Base-by-base conservation (phyloP, 2,113 vertebrate genomes). In the Genyomyrus donnyi region DNA sequence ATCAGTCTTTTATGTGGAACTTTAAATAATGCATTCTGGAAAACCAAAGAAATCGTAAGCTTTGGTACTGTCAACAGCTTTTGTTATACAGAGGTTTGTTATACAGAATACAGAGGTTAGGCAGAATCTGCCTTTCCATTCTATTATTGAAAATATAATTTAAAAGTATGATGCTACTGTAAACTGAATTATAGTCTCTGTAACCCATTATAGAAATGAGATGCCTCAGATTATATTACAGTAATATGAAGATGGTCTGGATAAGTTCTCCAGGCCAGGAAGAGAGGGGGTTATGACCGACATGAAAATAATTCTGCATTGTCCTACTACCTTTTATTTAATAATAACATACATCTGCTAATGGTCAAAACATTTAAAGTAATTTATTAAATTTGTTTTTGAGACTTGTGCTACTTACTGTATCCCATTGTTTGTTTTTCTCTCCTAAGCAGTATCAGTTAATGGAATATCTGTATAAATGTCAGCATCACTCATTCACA, bases 171-270 rank as follows among this genome's bases (percentile, higher is more conserved):
- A 70, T 70, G 62, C n/a, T 70, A 70, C n/a, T 70, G n/a, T 70
- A 70, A 70, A 70, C 62, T 70, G 62, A 70, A 70, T 70, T 70
- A 70, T 66, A 66, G n/a, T 66, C n/a, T 66, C 62, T 70, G 62
- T 70, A 70, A 70, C 62, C 62, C n/a, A 70, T 31, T 70, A 70
- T 31, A 70, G 62, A 70, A 70, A 70, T 31, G 0, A 70, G 62
- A 70, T 70, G 27, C 62, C 62, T 31, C 3, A 70, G 62, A 70
- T 70, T 70, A 70, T 70, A 70, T 70, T 70, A 70, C n/a, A 70
- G n/a, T 11, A 70, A 70, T 70, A 31, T 62, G 21, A 62, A n/a
- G 56, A 62, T 31, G 62, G 62, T 31, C 62, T 31, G 62, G 62
- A 31, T 13, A 70, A 70, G n/a, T 27, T 70, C 27, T 31, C n/a